phyloP scores from a whole-genome alignment of 2,113 vertebrate species.

The Regulus satrapa region DNA sequence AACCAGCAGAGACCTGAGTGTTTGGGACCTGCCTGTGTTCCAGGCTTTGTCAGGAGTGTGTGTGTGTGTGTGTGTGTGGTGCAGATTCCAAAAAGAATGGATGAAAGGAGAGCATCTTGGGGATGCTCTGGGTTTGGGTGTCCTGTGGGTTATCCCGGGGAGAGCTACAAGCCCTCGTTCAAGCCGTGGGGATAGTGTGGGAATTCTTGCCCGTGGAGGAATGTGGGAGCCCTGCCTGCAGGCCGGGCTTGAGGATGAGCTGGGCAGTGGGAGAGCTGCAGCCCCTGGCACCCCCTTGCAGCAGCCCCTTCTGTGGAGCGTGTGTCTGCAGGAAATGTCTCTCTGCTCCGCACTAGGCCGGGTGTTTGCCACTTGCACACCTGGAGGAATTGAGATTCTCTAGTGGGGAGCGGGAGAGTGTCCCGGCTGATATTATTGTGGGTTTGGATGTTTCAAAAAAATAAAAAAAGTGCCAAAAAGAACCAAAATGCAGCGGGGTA shows the following conservation, averaged over 20 bases:
- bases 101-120: too few relatives aligned
- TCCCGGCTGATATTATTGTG: not conserved
- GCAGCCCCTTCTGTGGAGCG: not conserved
- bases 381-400: not conserved
- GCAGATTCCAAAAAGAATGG: not conserved
- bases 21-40: not conserved
- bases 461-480: not conserved
- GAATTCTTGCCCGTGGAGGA: too few relatives aligned
- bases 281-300: not conserved
- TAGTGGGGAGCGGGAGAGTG: not conserved
- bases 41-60: not conserved
- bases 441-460: not conserved
- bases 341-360: not conserved
- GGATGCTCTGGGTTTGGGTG: too few relatives aligned
- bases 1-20: not conserved
- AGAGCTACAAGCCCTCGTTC: not conserved
- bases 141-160: not conserved
- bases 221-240: not conserved
- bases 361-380: not conserved
- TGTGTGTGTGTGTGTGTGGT: too few relatives aligned
- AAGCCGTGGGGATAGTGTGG: rapidly evolving
- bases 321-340: not conserved
- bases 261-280: not conserved
- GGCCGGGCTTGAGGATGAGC: not conserved
- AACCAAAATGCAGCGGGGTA: not conserved